Evolutionary conservation across 1,140 invertebrate genomes (phyloP).

Genomic region (Saccostrea echinata): DNA sequence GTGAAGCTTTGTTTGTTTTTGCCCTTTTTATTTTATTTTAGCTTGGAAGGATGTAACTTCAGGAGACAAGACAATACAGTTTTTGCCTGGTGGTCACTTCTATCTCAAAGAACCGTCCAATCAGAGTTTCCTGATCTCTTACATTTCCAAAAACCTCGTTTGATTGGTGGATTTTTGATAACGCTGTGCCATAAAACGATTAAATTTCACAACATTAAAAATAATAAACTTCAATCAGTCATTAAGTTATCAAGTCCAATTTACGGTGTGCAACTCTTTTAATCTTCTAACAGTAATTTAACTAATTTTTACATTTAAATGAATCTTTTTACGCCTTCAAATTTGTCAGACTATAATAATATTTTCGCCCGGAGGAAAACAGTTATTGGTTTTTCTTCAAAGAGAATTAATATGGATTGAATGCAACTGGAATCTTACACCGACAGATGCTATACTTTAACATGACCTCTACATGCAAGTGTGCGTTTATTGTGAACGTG

Average conservation of each 20-base stretch:
- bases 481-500: not conserved
- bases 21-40: conserved; percentile 21
- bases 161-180: not conserved
- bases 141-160: not conserved
- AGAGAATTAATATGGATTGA: not conserved
- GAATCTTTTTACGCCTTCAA: not conserved
- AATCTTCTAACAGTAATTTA: not conserved
- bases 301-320: not conserved
- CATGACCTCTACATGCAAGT: not conserved
- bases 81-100: conserved; percentile 58
- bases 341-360: no score
- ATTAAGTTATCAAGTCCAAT: no score
- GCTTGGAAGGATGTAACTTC: conserved; percentile 53
- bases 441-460: not conserved
- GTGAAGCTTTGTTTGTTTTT: not conserved
- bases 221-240: not conserved
- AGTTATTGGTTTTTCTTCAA: not conserved
- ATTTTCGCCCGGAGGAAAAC: not conserved
- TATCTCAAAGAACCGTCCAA: conserved; percentile 53
- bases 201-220: not conserved
- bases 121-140: conserved; percentile 13
- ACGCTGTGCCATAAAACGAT: not conserved
- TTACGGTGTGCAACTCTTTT: no score
- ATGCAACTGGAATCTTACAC: not conserved
- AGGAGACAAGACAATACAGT: conserved; percentile 27